These are phyloP conservation scores for Seladonia tumulorum DNA, from an alignment of 2,888 invertebrate species.

Conservation along the genomic window DNA sequence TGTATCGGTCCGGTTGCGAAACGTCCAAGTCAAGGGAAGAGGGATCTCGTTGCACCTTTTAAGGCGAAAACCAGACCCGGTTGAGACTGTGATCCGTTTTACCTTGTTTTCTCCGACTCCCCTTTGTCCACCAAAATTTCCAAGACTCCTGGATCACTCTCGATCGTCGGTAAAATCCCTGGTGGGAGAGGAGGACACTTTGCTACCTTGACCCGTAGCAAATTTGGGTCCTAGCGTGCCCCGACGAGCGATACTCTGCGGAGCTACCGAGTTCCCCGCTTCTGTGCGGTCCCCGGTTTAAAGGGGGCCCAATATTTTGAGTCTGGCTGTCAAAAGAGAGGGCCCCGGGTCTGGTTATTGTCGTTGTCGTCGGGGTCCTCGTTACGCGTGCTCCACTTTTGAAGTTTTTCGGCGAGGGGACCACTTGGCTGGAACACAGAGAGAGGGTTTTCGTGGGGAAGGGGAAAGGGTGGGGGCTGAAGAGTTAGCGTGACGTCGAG, in stretches of 20 bases:
- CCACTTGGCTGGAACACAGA: slow-evolving; percentile 10
- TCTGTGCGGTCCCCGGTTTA: slow-evolving; percentile 58
- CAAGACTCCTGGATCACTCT: background rate
- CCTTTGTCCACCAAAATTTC: background rate
- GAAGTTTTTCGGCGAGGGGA: slow-evolving; percentile 41
- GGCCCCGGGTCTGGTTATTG: slow-evolving; percentile 45
- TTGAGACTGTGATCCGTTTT: slow-evolving; percentile 17
- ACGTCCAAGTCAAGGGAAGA: slow-evolving; percentile 62
- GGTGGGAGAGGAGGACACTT: background rate
- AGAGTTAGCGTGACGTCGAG: slow-evolving; percentile 30
- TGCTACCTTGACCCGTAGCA: background rate
- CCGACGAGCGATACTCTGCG: background rate
- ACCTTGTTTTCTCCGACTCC: slow-evolving; percentile 18
- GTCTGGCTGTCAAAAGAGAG: slow-evolving; percentile 65
- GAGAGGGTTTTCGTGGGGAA: background rate
- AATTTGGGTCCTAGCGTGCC: background rate
- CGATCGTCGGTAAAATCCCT: background rate
- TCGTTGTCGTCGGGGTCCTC: slow-evolving; percentile 52
- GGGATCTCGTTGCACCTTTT: slow-evolving; percentile 63
- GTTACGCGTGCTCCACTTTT: slow-evolving; percentile 67
- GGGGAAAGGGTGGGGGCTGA: slow-evolving; percentile 12
- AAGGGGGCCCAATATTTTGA: slow-evolving; percentile 68
- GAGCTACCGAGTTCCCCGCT: slow-evolving; percentile 39
- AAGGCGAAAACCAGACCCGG: slow-evolving; percentile 63
- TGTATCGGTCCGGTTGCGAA: slow-evolving; percentile 58